Evolutionary conservation across 2,113 vertebrate species (phyloP).

Genomic region (Corythaixoides concolor): DNA sequence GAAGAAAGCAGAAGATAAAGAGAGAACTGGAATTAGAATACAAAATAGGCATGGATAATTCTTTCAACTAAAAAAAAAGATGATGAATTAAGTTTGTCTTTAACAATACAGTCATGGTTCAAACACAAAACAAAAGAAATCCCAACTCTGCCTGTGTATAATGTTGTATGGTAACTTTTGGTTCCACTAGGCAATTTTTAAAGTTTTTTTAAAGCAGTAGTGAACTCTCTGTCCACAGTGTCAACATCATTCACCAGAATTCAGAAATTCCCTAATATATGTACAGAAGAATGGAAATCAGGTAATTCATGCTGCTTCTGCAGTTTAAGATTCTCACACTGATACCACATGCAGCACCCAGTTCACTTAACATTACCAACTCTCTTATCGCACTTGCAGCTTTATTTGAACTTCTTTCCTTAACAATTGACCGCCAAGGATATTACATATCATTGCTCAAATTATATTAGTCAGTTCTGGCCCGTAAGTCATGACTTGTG

Average conservation of each 20-base stretch:
- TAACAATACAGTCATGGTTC: background rate
- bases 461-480: background rate
- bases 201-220: background rate
- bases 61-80: background rate
- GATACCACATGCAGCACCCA: background rate
- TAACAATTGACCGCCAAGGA: background rate
- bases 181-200: background rate
- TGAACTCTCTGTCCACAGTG: background rate
- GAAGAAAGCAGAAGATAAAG: conserved; percentile 10
- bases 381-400: background rate
- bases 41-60: background rate
- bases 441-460: background rate
- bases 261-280: background rate
- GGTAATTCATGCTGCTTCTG: background rate
- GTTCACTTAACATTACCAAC: background rate
- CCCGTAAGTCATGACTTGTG: background rate
- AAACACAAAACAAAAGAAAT: background rate
- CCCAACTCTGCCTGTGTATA: background rate
- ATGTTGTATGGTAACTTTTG: background rate
- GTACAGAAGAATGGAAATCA: background rate
- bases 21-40: background rate
- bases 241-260: background rate
- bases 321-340: background rate
- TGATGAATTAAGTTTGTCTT: background rate
- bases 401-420: background rate